These are phyloP conservation scores for Prochilodus magdalenae DNA, from an alignment of 2,113 vertebrate species.

Conservation along the genomic window DNA sequence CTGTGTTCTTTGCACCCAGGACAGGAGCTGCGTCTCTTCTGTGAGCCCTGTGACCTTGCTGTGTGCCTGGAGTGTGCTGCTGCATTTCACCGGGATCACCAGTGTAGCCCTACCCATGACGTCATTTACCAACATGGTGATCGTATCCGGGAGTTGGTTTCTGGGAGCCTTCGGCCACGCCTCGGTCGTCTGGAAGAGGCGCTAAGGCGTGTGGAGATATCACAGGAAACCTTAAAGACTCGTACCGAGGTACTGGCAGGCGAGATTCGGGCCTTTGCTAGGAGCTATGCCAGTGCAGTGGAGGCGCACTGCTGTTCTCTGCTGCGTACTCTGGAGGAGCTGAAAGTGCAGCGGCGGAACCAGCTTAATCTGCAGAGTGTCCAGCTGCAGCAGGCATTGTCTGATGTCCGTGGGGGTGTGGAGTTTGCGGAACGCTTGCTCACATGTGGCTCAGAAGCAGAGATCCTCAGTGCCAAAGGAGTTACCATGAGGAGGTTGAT, in stretches of 20 bases:
- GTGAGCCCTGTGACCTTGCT: conserved; percentile 84
- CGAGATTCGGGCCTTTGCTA: conserved; percentile 80
- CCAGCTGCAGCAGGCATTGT: conserved; percentile 86
- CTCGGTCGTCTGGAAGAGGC: conserved; percentile 75
- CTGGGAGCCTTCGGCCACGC: conserved; percentile 72
- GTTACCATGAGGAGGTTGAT: conserved; percentile 82
- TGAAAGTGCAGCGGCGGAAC: conserved; percentile 81
- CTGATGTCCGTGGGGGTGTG: conserved; percentile 80
- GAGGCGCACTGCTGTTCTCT: conserved; percentile 82
- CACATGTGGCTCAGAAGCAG: conserved; percentile 80
- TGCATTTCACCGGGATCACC: conserved; percentile 83
- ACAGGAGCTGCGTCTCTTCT: conserved; percentile 89
- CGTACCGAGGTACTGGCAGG: conserved; percentile 67
- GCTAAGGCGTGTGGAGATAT: conserved; percentile 72
- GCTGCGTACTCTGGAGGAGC: conserved; percentile 83
- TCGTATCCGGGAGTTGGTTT: conserved; percentile 79
- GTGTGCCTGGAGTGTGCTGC: conserved; percentile 84
- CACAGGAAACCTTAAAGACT: conserved; percentile 67
- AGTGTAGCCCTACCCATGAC: conserved; percentile 70
- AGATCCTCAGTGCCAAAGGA: conserved; percentile 85
- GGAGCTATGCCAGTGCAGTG: conserved; percentile 80
- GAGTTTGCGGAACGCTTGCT: conserved; percentile 87
- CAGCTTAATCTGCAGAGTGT: conserved; percentile 85
- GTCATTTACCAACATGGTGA: conserved; percentile 81
- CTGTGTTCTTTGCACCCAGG: conserved; percentile 82